Conservation (phyloP, 2,888 invertebrate genomes). For the Sphecodes monilicornis region DNA sequence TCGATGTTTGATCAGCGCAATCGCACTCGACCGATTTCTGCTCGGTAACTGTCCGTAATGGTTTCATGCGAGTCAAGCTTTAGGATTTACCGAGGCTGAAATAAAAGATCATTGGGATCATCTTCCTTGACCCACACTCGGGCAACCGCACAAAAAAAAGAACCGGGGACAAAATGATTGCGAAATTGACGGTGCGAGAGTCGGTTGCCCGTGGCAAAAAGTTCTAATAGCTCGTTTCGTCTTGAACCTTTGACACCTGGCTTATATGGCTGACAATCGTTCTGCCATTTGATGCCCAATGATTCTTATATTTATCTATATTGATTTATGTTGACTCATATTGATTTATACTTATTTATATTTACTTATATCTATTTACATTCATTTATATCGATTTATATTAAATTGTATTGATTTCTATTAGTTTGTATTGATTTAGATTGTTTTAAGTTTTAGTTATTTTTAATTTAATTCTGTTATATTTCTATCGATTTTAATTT, state of each 20-base stretch:
- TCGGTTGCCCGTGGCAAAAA: neutral
- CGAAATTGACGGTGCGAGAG: neutral
- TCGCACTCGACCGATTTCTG: neutral
- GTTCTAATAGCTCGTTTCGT: neutral
- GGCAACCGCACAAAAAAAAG: neutral
- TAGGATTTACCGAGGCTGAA: neutral
- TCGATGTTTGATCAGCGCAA: neutral
- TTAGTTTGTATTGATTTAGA: no score
- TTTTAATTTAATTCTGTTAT: no score
- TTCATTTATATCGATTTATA: no score
- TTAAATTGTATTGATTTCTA: no score
- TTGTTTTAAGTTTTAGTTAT: no score
- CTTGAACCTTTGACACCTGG: neutral
- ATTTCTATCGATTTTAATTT: no score
- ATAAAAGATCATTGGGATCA: neutral
- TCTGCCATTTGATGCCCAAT: neutral
- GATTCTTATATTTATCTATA: neutral
- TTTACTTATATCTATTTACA: no score
- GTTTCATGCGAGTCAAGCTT: neutral
- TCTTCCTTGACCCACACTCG: conserved; percentile 26
- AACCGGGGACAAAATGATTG: neutral
- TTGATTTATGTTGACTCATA: neutral
- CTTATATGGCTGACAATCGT: neutral
- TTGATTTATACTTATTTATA: no score
- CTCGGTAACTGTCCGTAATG: neutral